Evolutionary conservation across 1,140 invertebrate species (phyloP), one percentile per base, ranked within the genome.

Genomic region (Diabrotica virgifera): DNA sequence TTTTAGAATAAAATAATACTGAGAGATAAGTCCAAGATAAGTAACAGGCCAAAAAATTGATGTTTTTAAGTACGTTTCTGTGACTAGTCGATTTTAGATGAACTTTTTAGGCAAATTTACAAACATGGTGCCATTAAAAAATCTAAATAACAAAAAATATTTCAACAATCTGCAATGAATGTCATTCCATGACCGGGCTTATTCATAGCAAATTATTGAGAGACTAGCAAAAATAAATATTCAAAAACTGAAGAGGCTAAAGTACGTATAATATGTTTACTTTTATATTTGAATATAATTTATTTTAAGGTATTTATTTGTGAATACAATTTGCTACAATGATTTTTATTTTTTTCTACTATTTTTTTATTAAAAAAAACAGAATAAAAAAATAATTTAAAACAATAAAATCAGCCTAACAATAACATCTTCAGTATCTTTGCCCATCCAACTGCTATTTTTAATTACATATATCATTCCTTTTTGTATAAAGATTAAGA

Each of bases 241-340:
- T 46, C 4, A 46, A 46, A 36, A 59, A 36, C 63, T 59, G 50
- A 51, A 56, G 59, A 64, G 40, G 59, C 57, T 59, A 52, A 52
- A 64, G 52, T 11, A 54, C 50, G 38, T 5, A 52, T 52, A 24
- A 24, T 24, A 24, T 24, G 1, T 24, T 24, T 24, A 24, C 1
- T 24, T 2, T 24, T 24, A 24, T 24, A 24, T 24, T 24, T 24
- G 24, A 24, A 24, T 2, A 24, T 24, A 24, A 24, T 24, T 24
- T 2, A 24, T 24, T 24, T 51, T 54, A 53, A 40, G 24, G 50
- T 50, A 50, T 50, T 51, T 5, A 59, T 24, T 59, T 13, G n/a
- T 46, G 13, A 51, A 46, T 10, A 12, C 14, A n/a, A n/a, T n/a
- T n/a, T n/a, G n/a, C n/a, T n/a, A n/a, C n/a, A n/a, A n/a, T n/a